Percentiles rank a stretch among this genome's conserved stretches.
Evolutionary conservation across 2,797 vertebrate species (phyloP).

Genomic region (Mormyrops attenuatus): DNA sequence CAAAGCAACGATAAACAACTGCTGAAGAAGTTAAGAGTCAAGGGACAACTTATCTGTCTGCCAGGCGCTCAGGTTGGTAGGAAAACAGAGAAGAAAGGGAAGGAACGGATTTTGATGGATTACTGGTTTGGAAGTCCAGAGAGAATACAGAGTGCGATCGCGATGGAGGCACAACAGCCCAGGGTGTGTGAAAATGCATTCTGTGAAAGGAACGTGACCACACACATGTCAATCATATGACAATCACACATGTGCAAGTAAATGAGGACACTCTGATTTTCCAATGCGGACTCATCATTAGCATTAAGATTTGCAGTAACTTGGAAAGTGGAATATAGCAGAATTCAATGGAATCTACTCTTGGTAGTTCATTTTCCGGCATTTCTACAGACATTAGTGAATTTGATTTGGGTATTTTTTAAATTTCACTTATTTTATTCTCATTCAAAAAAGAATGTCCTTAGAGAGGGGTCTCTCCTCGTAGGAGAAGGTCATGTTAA

Average conservation of each 20-base stretch:
- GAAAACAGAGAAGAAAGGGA: slow-evolving; percentile 27
- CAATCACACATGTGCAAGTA: background rate
- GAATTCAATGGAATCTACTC: background rate
- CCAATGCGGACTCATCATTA: background rate
- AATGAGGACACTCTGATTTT: background rate
- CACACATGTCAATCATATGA: background rate
- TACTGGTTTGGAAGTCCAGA: background rate
- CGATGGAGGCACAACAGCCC: background rate
- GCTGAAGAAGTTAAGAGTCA: background rate
- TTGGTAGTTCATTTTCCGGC: background rate
- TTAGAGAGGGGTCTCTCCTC: background rate
- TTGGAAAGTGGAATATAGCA: background rate
- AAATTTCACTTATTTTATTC: background rate
- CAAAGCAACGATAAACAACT: background rate
- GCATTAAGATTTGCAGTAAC: background rate
- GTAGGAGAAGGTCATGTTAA: background rate
- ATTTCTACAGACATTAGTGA: background rate
- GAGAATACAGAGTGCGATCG: background rate
- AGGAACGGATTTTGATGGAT: slow-evolving; percentile 38
- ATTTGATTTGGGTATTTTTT: background rate
- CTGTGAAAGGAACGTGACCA: background rate
- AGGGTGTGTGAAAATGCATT: background rate
- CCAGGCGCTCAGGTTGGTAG: background rate
- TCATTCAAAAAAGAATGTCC: background rate
- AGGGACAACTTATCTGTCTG: background rate